Evolutionary conservation across 2,888 invertebrate genomes (phyloP), one percentile per base, ranked within the genome.

Genomic region (Brachycybe producta): DNA sequence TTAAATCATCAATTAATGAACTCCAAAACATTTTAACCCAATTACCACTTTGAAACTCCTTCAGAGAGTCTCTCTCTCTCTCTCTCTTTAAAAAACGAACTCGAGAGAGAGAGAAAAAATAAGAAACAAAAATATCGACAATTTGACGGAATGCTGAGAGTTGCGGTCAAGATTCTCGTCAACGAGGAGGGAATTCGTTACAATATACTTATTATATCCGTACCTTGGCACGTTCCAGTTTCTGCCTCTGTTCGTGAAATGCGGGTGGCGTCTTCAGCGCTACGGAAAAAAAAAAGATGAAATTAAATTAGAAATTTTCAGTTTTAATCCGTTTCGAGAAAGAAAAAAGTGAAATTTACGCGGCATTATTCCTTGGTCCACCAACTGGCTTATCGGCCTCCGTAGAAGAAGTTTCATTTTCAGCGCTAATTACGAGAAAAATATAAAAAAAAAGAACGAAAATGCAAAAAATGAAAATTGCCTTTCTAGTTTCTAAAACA

Each of bases 351-450:
- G 35, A 7, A 32, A 91, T 94, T 90, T 79, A 95, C 95, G 86
- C 66, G 95, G 94, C 80, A 95, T 87, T 66, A 97, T 95, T 70
- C 95, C 95, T 76, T 94, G 92, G 61, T 87, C 92, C 62, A 94
- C 91, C 62, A 95, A 78, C 73, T 94, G 92, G 71, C 84, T 88
- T 67, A 91, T 82, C 56, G 94, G 91, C 65, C 92, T 76, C 68
- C 95, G 76, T 71, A 90, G 79, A 84, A 92, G 85, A 71, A 95
- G 74, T 75, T 94, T 95, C 70, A 92, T 85, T 77, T 94, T 92
- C 67, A 95, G 77, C 65, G 94, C 95, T 95, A 80, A 52, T 28
- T 32, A 35, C 36, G 47, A 46, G 51, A 43, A 47, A 38, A 40
- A 40, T 44, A 44, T n/a, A 27, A 46, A 49, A 36, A 41, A 43